Conservation (phyloP, 2,113 vertebrate species). For the Planiliza haematocheilus region DNA sequence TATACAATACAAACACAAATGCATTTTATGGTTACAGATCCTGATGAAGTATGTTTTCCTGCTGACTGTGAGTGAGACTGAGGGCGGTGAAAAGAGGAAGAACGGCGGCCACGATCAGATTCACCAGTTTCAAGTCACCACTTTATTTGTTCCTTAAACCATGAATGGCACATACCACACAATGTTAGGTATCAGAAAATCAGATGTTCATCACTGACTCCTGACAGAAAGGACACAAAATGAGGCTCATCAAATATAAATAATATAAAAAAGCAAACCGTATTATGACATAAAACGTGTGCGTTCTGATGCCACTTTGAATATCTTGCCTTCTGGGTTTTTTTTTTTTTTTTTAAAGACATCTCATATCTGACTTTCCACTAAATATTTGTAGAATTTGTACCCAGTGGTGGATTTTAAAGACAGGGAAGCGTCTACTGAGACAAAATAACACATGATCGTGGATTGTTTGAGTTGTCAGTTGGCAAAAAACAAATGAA, state of each 20-base stretch:
- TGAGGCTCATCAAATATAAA: too few relatives aligned
- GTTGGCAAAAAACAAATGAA: constrained; percentile 20
- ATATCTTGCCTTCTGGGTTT: too few relatives aligned
- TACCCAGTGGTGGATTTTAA: too few relatives aligned
- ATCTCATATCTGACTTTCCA: not conserved
- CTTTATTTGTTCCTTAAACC: not conserved
- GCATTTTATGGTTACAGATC: not conserved
- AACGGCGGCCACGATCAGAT: not conserved
- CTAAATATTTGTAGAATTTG: not conserved
- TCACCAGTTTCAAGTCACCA: not conserved
- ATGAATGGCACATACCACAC: not conserved
- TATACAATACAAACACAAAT: not conserved
- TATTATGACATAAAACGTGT: too few relatives aligned
- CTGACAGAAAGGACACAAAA: too few relatives aligned
- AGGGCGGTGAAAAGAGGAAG: not conserved
- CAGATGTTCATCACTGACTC: too few relatives aligned
- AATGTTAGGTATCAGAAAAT: not conserved
- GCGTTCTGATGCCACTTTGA: too few relatives aligned
- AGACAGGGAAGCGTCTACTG: not conserved
- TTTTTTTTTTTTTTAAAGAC: too few relatives aligned
- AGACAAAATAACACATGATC: not conserved
- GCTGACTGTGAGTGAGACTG: not conserved
- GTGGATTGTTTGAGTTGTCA: not conserved
- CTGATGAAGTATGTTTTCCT: not conserved
- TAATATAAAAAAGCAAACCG: too few relatives aligned